Evolutionary conservation across 2,113 vertebrate species (phyloP), one percentile per base, ranked within the genome.

Genomic region (Ophiodon elongatus): DNA sequence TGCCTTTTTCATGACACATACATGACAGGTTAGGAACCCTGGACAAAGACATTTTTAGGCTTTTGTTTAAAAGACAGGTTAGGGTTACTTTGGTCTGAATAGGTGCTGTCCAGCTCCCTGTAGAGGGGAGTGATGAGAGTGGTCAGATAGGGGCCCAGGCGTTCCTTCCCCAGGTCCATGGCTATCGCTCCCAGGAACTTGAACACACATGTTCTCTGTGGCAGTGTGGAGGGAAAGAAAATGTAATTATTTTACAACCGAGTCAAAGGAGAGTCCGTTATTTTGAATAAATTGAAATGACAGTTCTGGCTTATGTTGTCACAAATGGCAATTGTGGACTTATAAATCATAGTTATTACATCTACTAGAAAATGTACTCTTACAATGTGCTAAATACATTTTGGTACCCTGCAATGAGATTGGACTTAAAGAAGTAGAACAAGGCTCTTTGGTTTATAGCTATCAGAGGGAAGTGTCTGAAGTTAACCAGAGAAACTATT

Each of bases 21-120:
- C 54, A 4, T 27, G 54, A 27, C 45, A 47, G 43, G 43, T 45
- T 21, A 50, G 47, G 6, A 21, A 17, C 43, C 14, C 60, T 65
- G 57, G 45, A 23, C n/a, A 50, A 59, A 62, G 1, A 27, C 4
- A 33, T 45, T 11, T 19, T 5, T 21, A 1, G 23, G 4, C 5
- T 66, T 43, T 25, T 56, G n/a, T 50, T 52, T 33, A 13, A 11
- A 56, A 64, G 6, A n/a, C 14, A 2, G 35, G 0, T 69, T 29
- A 21, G 37, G 31, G 0, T 9, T 25, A 99, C 98, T 97, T 96
- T 99, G 98, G 17, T 98, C 98, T 15, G 97, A 92, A 0, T 99
- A 99, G 29, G 96, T 99, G 94, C 98, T 99, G 95, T 98, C 97
- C 91, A 99, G 96, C 87, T 99, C 98, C 86, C 98, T 94, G 91